These are phyloP conservation scores for Dendrolimus pini DNA, from an alignment of 2,888 invertebrate genomes.

Conservation along the genomic window DNA sequence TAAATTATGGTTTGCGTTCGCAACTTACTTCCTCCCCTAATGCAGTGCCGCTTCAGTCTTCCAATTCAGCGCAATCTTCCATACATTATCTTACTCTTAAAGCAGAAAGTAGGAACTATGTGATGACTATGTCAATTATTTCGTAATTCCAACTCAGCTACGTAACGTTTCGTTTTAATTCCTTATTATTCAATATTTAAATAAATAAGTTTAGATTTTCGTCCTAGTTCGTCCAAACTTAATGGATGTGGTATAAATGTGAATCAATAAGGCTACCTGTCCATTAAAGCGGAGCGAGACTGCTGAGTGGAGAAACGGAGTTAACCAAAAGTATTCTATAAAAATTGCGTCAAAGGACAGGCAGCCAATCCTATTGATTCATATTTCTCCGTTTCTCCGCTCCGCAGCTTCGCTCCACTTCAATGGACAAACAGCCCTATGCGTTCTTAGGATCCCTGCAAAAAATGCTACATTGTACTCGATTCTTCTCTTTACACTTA, in stretches of 20 bases:
- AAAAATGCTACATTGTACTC: slow-evolving; percentile 45
- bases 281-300: no score
- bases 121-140: slow-evolving; percentile 77
- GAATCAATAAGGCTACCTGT: slow-evolving; percentile 47
- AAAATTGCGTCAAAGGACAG: not conserved
- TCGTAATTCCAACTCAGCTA: slow-evolving; percentile 57
- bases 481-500: slow-evolving; percentile 20
- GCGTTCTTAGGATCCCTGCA: slow-evolving; percentile 57
- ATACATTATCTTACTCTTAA: slow-evolving; percentile 52
- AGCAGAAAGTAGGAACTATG: slow-evolving; percentile 69
- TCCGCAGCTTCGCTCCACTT: no score
- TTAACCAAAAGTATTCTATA: not conserved
- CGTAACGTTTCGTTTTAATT: slow-evolving; percentile 37
- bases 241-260: slow-evolving; percentile 69
- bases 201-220: slow-evolving; percentile 49
- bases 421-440: not conserved
- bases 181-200: slow-evolving; percentile 37
- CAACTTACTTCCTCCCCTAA: slow-evolving; percentile 43
- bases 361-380: no score
- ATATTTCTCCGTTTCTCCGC: no score
- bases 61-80: slow-evolving; percentile 52
- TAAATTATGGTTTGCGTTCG: slow-evolving; percentile 49
- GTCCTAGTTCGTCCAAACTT: slow-evolving; percentile 57
- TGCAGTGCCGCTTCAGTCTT: slow-evolving; percentile 52
- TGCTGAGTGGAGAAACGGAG: slow-evolving; percentile 3